Base-by-base conservation (phyloP, 37 sponge, comb jelly and placozoan genomes). In the Crambe crambe region DNA sequence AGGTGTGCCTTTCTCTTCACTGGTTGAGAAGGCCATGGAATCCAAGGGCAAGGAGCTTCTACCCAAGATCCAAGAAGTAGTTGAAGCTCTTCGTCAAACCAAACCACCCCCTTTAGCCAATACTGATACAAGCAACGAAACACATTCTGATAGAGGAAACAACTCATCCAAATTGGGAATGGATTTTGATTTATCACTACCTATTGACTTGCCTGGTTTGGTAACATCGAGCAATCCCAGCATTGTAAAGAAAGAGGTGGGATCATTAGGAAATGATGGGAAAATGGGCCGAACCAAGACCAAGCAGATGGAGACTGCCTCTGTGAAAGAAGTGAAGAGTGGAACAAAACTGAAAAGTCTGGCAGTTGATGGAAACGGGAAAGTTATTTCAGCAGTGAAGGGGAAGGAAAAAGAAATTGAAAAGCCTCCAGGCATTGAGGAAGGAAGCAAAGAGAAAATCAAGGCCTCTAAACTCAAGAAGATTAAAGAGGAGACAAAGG, bases 21-120 rank as follows among this genome's bases (percentile, higher is more conserved):
- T 87, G 20, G 64, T 87, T 5, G 76, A 75, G 35, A 87, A 81
- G 31, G 64, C 66, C 51, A 47, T 87, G 32, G 88, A 87, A 37
- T 27, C 75, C 20, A 76, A 87, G 40, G 58, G 76, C 37, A 60
- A 74, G 42, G 88, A 76, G 27, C 71, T 87, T 20, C 73, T 86
- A 58, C 80, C 75, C 2, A 72, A 86, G 35, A 86, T 86, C 36
- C 17, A 56, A 6, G 87, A 86, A 37, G 42, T 63, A 29, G 59
- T 86, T 8, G 74, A 80, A 20, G 0, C 58, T 22, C 70, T 84
- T 2, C 43, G 68, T 17, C 58, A 57, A 38, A 29, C 42, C 3
- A 66, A 3, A 32, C 54, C 75, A 0, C 32, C 76, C 2, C 2
- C 58, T 58, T 37, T 34, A 23, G 3, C 61, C 61, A 26, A 20